Percentiles rank a stretch among this genome's conserved stretches.
Evolutionary conservation across 2,797 vertebrate genomes (phyloP).

Genomic region (Danio albolineatus): DNA sequence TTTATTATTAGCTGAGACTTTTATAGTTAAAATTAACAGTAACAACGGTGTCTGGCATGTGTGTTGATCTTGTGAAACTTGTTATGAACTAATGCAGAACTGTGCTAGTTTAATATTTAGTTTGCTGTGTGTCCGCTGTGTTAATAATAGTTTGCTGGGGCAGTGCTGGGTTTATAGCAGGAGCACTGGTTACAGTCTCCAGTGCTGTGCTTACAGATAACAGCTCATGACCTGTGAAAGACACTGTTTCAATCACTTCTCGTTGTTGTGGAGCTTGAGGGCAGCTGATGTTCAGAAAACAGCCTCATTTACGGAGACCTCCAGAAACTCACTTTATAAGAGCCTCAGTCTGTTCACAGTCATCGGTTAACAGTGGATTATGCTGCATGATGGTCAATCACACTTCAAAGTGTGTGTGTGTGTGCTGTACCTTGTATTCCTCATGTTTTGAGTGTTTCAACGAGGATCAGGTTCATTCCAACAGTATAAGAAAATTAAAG

Average conservation of each 20-base stretch:
- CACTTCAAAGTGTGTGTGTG: slow-evolving; percentile 10
- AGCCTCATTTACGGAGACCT: slow-evolving; percentile 32
- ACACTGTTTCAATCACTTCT: slow-evolving; percentile 36
- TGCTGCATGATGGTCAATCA: background rate
- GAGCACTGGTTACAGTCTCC: slow-evolving; percentile 5
- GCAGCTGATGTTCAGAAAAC: slow-evolving; percentile 33
- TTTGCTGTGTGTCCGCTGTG: background rate
- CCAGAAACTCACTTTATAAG: slow-evolving; percentile 2
- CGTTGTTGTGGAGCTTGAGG: slow-evolving; percentile 31
- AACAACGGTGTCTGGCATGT: background rate
- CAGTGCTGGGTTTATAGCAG: slow-evolving; percentile 25
- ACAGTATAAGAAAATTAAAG: no score
- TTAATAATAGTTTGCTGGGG: slow-evolving; percentile 9
- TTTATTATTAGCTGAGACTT: no score
- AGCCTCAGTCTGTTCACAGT: background rate
- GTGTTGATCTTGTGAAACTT: background rate
- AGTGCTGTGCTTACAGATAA: slow-evolving; percentile 30
- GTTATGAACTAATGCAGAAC: background rate
- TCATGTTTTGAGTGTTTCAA: no score
- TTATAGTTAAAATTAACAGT: no score
- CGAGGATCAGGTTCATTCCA: no score
- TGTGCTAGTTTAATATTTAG: background rate
- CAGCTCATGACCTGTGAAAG: slow-evolving; percentile 33
- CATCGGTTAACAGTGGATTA: slow-evolving; percentile 11
- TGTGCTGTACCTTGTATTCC: no score